A percentile compares a stretch with the other conserved stretches of the same genome.
Evolutionary conservation across 2,113 vertebrate species (phyloP).

Genomic region (Synchiropus splendidus): DNA sequence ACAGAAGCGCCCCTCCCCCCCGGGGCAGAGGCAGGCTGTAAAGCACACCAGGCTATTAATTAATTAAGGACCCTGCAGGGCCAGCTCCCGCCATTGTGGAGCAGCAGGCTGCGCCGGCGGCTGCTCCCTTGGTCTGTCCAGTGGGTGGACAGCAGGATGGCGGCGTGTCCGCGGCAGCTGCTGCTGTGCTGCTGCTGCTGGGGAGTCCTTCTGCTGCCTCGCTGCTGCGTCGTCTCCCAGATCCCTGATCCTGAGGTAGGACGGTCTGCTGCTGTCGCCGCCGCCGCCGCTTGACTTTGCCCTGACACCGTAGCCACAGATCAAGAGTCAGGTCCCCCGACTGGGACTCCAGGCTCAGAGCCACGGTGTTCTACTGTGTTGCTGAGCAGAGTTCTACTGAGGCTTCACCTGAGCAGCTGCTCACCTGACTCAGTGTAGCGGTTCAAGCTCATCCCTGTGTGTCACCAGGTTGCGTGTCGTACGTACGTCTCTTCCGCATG

Average conservation of each 20-base stretch:
- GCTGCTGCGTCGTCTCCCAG: conserved; percentile 61
- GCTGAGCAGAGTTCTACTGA: too few relatives aligned
- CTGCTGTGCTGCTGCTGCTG: conserved; percentile 51
- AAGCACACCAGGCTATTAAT: conserved; percentile 70
- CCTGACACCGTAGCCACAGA: too few relatives aligned
- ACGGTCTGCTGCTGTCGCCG: conserved; percentile 28
- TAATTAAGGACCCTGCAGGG: conserved; percentile 62
- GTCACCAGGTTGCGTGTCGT: too few relatives aligned
- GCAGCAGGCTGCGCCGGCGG: conserved; percentile 10
- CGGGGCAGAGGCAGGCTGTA: conserved; percentile 54
- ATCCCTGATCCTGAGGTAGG: conserved; percentile 74
- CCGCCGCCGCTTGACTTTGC: too few relatives aligned
- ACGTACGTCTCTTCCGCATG: too few relatives aligned
- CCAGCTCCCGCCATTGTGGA: conserved; percentile 23
- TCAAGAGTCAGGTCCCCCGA: too few relatives aligned
- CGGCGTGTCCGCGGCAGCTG: conserved; percentile 45
- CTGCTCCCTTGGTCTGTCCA: conserved; percentile 7
- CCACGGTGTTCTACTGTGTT: too few relatives aligned
- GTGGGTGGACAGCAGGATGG: conserved; percentile 54
- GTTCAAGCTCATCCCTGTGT: too few relatives aligned
- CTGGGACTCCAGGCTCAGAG: too few relatives aligned
- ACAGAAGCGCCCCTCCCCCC: conserved; percentile 35
- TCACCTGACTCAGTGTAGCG: too few relatives aligned
- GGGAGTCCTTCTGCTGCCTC: conserved; percentile 57
- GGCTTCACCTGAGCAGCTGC: too few relatives aligned